Base-by-base conservation (phyloP, 2,888 invertebrate genomes). In the Athrips mouffetella region DNA sequence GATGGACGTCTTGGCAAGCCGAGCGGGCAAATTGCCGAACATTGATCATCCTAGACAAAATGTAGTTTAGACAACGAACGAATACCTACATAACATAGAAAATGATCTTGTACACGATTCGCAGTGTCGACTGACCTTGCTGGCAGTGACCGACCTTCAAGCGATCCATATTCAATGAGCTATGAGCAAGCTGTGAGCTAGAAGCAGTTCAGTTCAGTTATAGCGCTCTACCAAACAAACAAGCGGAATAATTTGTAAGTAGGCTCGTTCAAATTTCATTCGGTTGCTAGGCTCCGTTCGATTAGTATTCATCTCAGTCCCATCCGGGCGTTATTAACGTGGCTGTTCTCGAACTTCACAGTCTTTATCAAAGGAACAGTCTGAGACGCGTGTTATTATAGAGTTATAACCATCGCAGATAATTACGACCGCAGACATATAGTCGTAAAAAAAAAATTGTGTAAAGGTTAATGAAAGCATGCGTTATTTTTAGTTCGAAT, bases 121-220 rank as follows among this genome's bases (percentile, higher is more conserved):
- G 50, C 53, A n/a, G 54, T 56, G 57, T 53, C 52, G 47, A 46
- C 51, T 73, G 69, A 80, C 80, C 80, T 80, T 81, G 75, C 69
- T 73, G 73, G 62, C 75, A 76, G 64, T 77, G 77, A 75, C 76
- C 80, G 81, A 76, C 81, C 80, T 80, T 70, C 72, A 48, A 42
- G 51, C 61, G 67, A 71, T 80, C 67, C 77, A 81, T 80, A 80
- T 78, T 80, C 78, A 80, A 76, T 73, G 70, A 78, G 70, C 50
- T n/a, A n/a, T n/a, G n/a, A n/a, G n/a, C n/a, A n/a, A n/a, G n/a
- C n/a, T n/a, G n/a, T 56, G 42, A 44, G 52, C 47, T 54, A 56
- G 53, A 41, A 55, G 18, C 37, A 56, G 51, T 53, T 55, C 45
- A 49, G 21, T n/a, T 18, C 13, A 21, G 21, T 27, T 27, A 8